These are phyloP conservation scores for Caenorhabditis plicata DNA, from an alignment of 2,888 invertebrate species.

Conservation along the genomic window DNA sequence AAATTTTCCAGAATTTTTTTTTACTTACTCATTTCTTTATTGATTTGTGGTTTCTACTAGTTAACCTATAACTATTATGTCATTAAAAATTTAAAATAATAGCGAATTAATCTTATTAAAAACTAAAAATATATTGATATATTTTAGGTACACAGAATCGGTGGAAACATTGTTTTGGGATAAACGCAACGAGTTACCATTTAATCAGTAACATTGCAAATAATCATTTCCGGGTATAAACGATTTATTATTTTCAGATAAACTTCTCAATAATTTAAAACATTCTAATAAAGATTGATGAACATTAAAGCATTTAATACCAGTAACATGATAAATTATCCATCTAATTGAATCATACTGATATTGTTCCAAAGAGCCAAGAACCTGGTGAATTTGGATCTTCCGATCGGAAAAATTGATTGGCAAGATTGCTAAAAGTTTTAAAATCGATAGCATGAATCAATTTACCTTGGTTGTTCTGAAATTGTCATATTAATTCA, in stretches of 20 bases:
- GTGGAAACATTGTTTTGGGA: constrained; percentile 32
- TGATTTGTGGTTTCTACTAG: not conserved
- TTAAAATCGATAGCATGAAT: constrained; percentile 27
- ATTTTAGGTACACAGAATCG: constrained; percentile 29
- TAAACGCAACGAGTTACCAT: not conserved
- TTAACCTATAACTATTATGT: not conserved
- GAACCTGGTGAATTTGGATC: constrained; percentile 23
- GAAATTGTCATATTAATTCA: constrained; percentile 4
- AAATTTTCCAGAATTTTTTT: not conserved
- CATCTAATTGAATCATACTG: not conserved
- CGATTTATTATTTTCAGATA: no score
- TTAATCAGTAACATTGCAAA: no score
- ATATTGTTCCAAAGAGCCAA: constrained; percentile 25
- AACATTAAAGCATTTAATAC: no score
- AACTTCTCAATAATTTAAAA: no score
- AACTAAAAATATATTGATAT: no score
- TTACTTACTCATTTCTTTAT: not conserved
- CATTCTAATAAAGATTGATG: no score
- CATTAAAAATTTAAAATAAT: not conserved
- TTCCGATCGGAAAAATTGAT: constrained; percentile 33
- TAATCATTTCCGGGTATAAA: no score
- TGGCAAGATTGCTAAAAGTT: constrained; percentile 27
- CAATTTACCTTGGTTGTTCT: constrained; percentile 27
- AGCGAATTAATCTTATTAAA: not conserved
- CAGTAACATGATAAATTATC: no score